phyloP scores from a whole-genome alignment of 1,140 invertebrate genomes.

The Sinella curviseta region DNA sequence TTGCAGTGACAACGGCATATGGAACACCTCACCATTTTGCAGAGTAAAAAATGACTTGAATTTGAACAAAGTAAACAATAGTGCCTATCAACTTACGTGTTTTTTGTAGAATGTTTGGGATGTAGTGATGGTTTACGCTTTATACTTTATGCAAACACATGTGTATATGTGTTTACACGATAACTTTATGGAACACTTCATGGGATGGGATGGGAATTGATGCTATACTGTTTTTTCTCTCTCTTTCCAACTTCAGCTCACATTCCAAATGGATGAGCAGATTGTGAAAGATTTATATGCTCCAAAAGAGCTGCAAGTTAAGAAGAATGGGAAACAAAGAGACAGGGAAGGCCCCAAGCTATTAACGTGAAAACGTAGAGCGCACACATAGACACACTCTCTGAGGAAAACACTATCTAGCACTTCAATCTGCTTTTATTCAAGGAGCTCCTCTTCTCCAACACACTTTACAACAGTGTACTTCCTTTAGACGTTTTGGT shows the following conservation, averaged over 20 bases:
- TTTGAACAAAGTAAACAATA: no score
- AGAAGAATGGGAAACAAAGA: neutral
- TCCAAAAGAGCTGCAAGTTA: no score
- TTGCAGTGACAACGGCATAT: no score
- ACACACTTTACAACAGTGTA: neutral
- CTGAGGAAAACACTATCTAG: neutral
- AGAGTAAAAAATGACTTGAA: no score
- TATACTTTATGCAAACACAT: no score
- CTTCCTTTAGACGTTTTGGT: neutral
- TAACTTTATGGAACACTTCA: neutral
- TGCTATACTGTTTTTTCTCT: neutral
- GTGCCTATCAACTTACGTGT: no score
- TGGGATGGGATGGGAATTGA: neutral
- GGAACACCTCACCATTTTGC: no score
- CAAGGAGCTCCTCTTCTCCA: neutral
- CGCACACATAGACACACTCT: neutral
- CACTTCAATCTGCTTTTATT: neutral
- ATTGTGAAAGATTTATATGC: conserved; percentile 25
- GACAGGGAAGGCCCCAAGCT: conserved; percentile 3
- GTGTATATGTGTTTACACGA: no score
- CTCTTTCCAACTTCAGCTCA: neutral
- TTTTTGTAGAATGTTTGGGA: no score
- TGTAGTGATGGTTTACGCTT: no score
- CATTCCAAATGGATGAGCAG: conserved; percentile 3
- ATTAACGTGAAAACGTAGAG: neutral